These are phyloP conservation scores for Heptranchias perlo DNA, from an alignment of 2,113 vertebrate genomes.

Conservation along the genomic window DNA sequence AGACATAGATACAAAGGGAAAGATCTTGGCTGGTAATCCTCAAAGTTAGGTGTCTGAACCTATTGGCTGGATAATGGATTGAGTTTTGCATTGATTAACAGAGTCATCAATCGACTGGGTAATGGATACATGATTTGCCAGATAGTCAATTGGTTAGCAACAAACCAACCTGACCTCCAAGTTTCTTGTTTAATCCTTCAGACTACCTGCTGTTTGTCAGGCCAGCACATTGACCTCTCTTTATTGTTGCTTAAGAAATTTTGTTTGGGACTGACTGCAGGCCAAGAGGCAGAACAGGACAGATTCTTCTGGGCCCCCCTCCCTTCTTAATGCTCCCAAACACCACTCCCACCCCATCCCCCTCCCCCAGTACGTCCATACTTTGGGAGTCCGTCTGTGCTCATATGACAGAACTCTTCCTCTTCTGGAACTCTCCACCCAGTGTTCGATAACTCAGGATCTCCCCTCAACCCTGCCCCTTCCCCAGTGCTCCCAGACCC, in stretches of 20 bases:
- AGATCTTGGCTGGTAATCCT: too few relatives aligned
- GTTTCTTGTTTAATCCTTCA: too few relatives aligned
- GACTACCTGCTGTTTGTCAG: too few relatives aligned
- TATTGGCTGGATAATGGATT: too few relatives aligned
- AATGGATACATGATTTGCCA: too few relatives aligned
- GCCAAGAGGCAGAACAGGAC: background rate
- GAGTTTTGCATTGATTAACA: too few relatives aligned
- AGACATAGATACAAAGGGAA: too few relatives aligned
- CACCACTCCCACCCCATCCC: background rate
- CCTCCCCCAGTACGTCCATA: background rate
- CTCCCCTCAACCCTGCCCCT: background rate
- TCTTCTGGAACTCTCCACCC: background rate
- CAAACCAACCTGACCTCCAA: too few relatives aligned
- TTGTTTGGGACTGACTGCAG: background rate
- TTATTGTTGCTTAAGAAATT: background rate
- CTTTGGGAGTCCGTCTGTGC: background rate
- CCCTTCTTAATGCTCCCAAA: background rate
- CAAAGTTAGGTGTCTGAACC: too few relatives aligned
- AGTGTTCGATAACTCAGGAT: background rate
- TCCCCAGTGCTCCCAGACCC: background rate
- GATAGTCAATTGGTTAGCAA: too few relatives aligned
- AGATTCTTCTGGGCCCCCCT: background rate
- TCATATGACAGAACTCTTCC: background rate
- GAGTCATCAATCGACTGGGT: too few relatives aligned
- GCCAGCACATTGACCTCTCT: too few relatives aligned